These are phyloP conservation scores for Drosophila rhopaloa DNA, from an alignment of 1,140 invertebrate species.

Conservation along the genomic window DNA sequence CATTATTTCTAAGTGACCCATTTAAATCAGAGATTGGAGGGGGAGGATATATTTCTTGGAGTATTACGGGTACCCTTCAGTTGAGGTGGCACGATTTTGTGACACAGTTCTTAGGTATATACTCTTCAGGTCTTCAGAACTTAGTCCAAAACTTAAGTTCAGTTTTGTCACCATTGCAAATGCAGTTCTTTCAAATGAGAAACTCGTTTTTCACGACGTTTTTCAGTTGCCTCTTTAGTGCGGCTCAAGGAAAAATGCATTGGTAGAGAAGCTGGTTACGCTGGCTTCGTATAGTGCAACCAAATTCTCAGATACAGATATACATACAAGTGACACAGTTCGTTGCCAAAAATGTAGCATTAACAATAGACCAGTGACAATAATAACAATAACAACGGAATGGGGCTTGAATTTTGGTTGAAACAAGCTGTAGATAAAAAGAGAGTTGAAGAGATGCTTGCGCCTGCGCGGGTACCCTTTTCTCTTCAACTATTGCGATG, in stretches of 20 bases:
- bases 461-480: conserved; percentile 27
- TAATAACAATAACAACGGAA: conserved; percentile 44
- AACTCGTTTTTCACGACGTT: conserved; percentile 49
- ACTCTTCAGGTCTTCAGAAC: not conserved
- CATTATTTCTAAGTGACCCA: conserved; percentile 70
- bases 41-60: not conserved
- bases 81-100: too few species aligned
- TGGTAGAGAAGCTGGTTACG: not conserved
- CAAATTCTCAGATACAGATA: conserved; percentile 49
- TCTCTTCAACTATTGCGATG: conserved; percentile 7
- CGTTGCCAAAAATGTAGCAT: conserved; percentile 46
- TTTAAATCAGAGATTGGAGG: conserved; percentile 32
- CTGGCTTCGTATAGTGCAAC: not conserved
- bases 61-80: too few species aligned
- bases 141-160: conserved; percentile 11
- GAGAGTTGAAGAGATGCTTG: conserved; percentile 12
- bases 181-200: conserved; percentile 25
- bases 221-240: conserved; percentile 40
- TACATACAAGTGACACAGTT: conserved; percentile 71
- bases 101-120: not conserved
- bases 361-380: conserved; percentile 51
- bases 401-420: conserved; percentile 9
- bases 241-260: not conserved
- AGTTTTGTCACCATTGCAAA: conserved; percentile 19
- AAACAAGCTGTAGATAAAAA: conserved; percentile 11